These are phyloP conservation scores for Anarsia innoxiella DNA, from an alignment of 2,888 invertebrate genomes.

Conservation along the genomic window DNA sequence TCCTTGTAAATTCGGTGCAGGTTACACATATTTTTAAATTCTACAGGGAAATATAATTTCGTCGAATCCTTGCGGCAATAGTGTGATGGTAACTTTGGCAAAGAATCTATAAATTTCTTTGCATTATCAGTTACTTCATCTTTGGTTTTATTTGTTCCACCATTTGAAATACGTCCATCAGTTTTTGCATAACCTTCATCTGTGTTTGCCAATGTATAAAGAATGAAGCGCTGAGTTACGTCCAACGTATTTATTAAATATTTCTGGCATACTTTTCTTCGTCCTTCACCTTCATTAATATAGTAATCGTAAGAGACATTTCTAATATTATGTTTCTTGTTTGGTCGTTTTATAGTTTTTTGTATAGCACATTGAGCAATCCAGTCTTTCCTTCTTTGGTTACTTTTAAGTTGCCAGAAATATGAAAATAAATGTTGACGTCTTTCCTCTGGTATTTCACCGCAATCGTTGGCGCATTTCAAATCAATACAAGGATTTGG, in stretches of 20 bases:
- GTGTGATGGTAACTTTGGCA: constrained; percentile 19
- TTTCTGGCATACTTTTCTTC: constrained; percentile 15
- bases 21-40: constrained; percentile 10
- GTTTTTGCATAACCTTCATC: constrained; percentile 11
- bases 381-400: constrained; percentile 16
- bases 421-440: constrained; percentile 14
- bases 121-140: constrained; percentile 7
- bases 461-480: neutral
- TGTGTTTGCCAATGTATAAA: constrained; percentile 11
- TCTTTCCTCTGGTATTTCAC: constrained; percentile 8
- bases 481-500: neutral
- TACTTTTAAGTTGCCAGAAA: constrained; percentile 11
- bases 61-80: constrained; percentile 6
- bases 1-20: constrained; percentile 9
- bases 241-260: constrained; percentile 16
- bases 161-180: constrained; percentile 13
- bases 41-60: constrained; percentile 13
- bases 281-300: constrained; percentile 18
- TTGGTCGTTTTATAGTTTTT: constrained; percentile 8
- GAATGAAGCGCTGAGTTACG: constrained; percentile 14
- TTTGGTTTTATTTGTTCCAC: constrained; percentile 15
- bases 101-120: constrained; percentile 10
- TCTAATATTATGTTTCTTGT: constrained; percentile 4
- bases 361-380: constrained; percentile 8
- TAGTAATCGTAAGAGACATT: constrained; percentile 12